Conservation (phyloP, 2,797 vertebrate genomes). For the Acanthurus tractus region DNA sequence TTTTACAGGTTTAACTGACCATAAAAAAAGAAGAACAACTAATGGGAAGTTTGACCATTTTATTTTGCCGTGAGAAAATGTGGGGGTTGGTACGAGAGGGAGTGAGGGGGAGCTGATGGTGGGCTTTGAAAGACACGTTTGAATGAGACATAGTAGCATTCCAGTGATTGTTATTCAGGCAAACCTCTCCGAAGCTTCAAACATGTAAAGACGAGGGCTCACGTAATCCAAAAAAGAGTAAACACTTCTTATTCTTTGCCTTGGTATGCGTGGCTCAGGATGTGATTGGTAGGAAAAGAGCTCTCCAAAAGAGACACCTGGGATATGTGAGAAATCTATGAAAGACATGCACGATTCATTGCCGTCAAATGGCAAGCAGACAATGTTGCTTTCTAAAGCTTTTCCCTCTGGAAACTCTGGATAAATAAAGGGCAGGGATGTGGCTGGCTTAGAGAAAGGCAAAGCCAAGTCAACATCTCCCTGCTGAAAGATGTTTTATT, state of each 20-base stretch:
- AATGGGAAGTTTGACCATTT: constrained; percentile 56
- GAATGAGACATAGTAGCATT: constrained; percentile 83
- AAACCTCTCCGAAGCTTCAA: constrained; percentile 58
- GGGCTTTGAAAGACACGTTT: constrained; percentile 80
- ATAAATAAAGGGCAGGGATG: constrained; percentile 49
- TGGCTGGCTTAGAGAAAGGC: constrained; percentile 31
- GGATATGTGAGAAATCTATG: constrained; percentile 46
- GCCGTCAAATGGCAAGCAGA: constrained; percentile 51
- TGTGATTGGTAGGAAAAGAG: constrained; percentile 33
- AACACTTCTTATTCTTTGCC: constrained; percentile 71
- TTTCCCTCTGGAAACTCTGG: constrained; percentile 41
- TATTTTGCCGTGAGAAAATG: constrained; percentile 81
- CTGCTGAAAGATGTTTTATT: constrained; percentile 40
- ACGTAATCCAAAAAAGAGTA: constrained; percentile 69
- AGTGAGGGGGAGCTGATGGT: constrained; percentile 40
- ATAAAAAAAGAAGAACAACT: constrained; percentile 55
- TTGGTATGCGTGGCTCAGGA: constrained; percentile 56
- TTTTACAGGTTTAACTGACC: constrained; percentile 60
- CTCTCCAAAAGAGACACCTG: constrained; percentile 67
- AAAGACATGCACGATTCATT: constrained; percentile 62
- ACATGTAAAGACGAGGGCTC: constrained; percentile 60
- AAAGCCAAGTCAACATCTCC: constrained; percentile 47
- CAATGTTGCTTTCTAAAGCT: constrained; percentile 47
- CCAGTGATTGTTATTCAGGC: constrained; percentile 78
- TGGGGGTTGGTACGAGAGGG: constrained; percentile 60